A percentile compares a stretch with the other conserved stretches of the same genome.
phyloP scores from a whole-genome alignment of 2,113 vertebrate genomes.

The Oostethus manadensis region DNA sequence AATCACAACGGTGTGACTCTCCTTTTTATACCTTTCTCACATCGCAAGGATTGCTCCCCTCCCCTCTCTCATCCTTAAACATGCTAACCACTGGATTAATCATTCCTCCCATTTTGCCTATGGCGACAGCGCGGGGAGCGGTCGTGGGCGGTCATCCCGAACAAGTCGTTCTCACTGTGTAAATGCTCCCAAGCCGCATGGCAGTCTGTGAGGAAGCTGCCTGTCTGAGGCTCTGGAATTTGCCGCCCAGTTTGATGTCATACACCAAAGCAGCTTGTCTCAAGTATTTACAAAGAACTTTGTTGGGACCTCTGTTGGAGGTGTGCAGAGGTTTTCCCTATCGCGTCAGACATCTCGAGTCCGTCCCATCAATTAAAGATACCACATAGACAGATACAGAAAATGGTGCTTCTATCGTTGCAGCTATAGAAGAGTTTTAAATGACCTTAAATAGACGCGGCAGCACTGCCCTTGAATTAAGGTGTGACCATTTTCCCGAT shows the following conservation, averaged over 20 bases:
- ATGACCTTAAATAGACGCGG: background rate
- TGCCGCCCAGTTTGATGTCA: slow-evolving; percentile 56
- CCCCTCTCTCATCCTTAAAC: slow-evolving; percentile 50
- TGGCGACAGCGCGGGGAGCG: slow-evolving; percentile 33
- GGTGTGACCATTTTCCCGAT: background rate
- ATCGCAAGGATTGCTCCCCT: slow-evolving; percentile 18
- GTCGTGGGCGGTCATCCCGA: slow-evolving; percentile 52
- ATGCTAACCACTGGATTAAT: slow-evolving; percentile 70
- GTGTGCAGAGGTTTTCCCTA: no score
- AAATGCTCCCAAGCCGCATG: slow-evolving; percentile 63
- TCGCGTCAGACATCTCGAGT: no score
- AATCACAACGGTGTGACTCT: slow-evolving; percentile 37
- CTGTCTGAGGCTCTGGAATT: slow-evolving; percentile 59
- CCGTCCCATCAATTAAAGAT: no score
- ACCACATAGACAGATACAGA: no score
- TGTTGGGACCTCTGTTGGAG: slow-evolving; percentile 22
- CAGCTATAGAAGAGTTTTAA: background rate
- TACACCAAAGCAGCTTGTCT: slow-evolving; percentile 49
- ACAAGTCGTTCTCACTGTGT: slow-evolving; percentile 47
- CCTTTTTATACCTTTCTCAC: slow-evolving; percentile 41
- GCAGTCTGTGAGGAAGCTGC: slow-evolving; percentile 49
- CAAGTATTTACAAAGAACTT: slow-evolving; percentile 53
- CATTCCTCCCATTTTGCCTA: slow-evolving; percentile 39
- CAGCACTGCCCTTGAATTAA: background rate
- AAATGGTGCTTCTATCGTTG: no score